Evolutionary conservation across 1,140 invertebrate genomes (phyloP).

Genomic region (Patella vulgata): DNA sequence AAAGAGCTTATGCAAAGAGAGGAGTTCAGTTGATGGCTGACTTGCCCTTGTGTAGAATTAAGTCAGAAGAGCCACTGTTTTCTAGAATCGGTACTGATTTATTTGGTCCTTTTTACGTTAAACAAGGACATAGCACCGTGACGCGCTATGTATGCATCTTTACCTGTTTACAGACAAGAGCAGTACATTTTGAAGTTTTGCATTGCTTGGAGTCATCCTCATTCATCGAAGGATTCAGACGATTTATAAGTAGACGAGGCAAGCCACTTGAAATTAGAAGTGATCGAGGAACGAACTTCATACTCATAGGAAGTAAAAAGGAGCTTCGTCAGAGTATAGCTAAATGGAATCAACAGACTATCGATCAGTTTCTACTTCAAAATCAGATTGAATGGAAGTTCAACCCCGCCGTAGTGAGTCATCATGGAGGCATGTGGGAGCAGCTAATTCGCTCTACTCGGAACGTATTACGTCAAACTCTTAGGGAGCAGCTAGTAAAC

Average conservation of each 20-base stretch:
- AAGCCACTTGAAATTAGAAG: slow-evolving; percentile 7
- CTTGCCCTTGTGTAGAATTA: neutral
- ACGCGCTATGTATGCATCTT: slow-evolving; percentile 24
- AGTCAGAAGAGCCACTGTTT: slow-evolving; percentile 11
- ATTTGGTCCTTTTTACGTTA: slow-evolving; percentile 16
- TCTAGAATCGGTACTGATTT: slow-evolving; percentile 15
- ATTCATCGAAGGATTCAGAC: slow-evolving; percentile 9
- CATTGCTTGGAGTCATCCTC: slow-evolving; percentile 14
- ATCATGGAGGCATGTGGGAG: slow-evolving; percentile 63
- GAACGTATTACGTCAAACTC: slow-evolving; percentile 3
- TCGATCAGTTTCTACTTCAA: neutral
- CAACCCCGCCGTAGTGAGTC: slow-evolving; percentile 56
- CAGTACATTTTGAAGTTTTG: slow-evolving; percentile 13
- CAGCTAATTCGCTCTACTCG: slow-evolving; percentile 42
- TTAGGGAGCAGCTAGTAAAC: neutral
- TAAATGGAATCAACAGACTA: slow-evolving; percentile 24
- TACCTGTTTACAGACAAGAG: slow-evolving; percentile 18
- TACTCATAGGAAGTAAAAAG: slow-evolving; percentile 30
- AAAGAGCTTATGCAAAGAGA: neutral
- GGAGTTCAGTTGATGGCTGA: slow-evolving; percentile 9
- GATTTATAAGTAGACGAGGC: no score
- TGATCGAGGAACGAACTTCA: slow-evolving; percentile 26
- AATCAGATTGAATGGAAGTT: slow-evolving; percentile 61
- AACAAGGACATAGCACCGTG: slow-evolving; percentile 5
- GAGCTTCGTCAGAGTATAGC: slow-evolving; percentile 34